Evolutionary conservation across 2,113 vertebrate species (phyloP).

Genomic region (Egretta garzetta): DNA sequence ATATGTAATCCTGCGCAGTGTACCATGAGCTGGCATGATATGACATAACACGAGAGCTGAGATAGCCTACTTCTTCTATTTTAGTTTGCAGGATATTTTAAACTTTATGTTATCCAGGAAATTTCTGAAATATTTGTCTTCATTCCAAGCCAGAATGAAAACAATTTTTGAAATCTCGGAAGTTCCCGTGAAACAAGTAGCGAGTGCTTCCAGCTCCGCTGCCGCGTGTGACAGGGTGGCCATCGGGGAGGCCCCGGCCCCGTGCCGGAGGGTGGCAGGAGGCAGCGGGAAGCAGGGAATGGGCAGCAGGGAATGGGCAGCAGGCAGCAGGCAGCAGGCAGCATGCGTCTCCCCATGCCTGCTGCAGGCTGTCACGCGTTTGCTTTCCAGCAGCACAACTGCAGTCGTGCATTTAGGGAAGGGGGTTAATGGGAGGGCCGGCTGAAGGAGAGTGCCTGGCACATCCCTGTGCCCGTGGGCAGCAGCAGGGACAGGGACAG

Average conservation of each 20-base stretch:
- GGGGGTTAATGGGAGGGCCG: neutral
- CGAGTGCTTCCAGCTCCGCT: neutral
- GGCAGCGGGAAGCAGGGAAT: neutral
- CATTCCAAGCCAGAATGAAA: constrained; percentile 56
- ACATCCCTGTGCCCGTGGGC: fast-evolving
- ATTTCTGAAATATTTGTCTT: constrained; percentile 63
- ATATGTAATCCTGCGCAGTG: neutral
- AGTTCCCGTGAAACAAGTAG: constrained; percentile 49
- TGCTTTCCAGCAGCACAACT: neutral
- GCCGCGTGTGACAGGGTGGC: fast-evolving
- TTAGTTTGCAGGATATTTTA: constrained; percentile 22
- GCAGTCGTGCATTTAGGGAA: fast-evolving
- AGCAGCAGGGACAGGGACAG: neutral
- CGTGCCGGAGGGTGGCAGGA: fast-evolving
- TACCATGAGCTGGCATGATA: constrained; percentile 1
- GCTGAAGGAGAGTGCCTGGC: neutral
- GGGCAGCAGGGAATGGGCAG: neutral
- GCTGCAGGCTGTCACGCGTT: fast-evolving
- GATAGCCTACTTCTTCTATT: constrained; percentile 17
- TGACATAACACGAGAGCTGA: constrained; percentile 46
- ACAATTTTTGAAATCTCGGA: constrained; percentile 37
- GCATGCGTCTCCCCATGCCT: neutral
- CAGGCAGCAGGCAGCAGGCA: neutral
- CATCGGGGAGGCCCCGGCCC: neutral
- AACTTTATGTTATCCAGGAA: constrained; percentile 60